These are phyloP conservation scores for Ptychobarbus kaznakovi DNA, from an alignment of 2,797 vertebrate species.

Conservation along the genomic window DNA sequence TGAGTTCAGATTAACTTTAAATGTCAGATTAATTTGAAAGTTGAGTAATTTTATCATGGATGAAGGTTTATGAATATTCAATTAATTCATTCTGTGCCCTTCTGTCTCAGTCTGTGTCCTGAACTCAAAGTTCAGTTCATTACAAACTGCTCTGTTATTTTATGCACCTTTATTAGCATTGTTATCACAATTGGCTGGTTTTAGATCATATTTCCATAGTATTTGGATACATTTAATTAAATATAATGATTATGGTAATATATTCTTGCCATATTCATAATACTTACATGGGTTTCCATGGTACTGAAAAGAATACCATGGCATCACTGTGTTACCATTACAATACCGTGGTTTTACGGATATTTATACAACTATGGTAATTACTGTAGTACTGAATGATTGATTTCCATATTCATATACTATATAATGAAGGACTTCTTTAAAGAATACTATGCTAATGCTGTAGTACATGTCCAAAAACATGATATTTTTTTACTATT, in stretches of 20 bases:
- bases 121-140: background rate
- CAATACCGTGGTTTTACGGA: background rate
- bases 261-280: background rate
- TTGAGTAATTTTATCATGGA: background rate
- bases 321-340: too few relatives aligned
- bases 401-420: background rate
- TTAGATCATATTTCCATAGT: background rate
- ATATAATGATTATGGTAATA: background rate
- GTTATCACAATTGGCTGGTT: background rate
- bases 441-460: background rate
- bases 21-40: background rate
- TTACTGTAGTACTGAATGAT: background rate
- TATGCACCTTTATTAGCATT: background rate
- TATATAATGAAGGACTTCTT: background rate
- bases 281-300: background rate
- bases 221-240: background rate
- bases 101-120: background rate
- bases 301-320: background rate
- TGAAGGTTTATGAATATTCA: background rate
- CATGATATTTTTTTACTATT: background rate
- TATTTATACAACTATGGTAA: background rate
- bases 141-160: background rate
- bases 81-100: background rate
- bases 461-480: background rate
- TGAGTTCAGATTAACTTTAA: constrained; percentile 10